Conservation (phyloP, 2,113 vertebrate species). For the Dicerorhinus sumatrensis region DNA sequence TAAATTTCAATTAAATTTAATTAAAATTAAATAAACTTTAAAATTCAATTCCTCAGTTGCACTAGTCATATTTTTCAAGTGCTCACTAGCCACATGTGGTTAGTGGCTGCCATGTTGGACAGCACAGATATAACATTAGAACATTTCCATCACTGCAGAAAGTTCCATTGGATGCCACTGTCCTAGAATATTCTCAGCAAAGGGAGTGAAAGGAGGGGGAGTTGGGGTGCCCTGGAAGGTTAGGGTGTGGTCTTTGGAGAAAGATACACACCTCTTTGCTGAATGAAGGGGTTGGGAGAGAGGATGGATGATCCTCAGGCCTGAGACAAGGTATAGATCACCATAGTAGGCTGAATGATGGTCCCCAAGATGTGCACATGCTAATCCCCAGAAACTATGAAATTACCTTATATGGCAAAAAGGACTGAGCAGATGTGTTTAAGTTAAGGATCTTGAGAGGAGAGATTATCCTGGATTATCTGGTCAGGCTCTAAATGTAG, state of each 20-base stretch:
- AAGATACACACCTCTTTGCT: not conserved
- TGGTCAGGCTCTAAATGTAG: not conserved
- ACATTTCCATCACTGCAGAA: not conserved
- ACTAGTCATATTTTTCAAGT: not conserved
- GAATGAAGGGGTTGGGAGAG: not conserved
- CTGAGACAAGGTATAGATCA: not conserved
- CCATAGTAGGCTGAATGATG: not conserved
- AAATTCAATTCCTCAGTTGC: not conserved
- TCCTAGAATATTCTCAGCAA: not conserved
- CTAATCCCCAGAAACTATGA: not conserved
- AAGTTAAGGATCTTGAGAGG: not conserved
- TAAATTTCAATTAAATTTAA: conserved; percentile 4
- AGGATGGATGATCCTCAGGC: not conserved
- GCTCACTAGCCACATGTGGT: not conserved
- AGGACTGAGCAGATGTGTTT: not conserved
- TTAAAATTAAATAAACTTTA: not conserved
- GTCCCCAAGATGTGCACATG: not conserved
- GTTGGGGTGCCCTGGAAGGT: not conserved
- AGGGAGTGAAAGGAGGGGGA: not conserved
- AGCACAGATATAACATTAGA: not conserved
- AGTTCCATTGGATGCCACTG: not conserved
- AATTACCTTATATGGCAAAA: not conserved
- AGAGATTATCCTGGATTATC: not conserved
- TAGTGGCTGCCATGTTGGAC: not conserved
- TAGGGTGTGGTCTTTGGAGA: not conserved